Evolutionary conservation across 2,888 invertebrate species (phyloP).

Genomic region (Tiphia femorata): DNA sequence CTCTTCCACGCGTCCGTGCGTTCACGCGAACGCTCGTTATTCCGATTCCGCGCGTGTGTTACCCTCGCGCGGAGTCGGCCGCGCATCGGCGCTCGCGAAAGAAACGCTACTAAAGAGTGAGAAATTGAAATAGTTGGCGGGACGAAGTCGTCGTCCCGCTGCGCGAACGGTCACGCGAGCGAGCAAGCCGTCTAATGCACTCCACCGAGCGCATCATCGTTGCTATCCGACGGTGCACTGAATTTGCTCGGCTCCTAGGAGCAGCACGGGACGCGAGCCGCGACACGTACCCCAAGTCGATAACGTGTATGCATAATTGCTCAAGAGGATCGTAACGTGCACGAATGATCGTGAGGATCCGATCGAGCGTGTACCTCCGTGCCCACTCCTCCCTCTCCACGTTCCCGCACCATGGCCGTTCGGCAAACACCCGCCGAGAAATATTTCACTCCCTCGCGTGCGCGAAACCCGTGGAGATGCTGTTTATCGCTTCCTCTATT

Average conservation of each 20-base stretch:
- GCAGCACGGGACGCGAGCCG: too few relatives aligned
- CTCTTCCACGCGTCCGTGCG: not conserved
- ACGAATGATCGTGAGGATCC: not conserved
- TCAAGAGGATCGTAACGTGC: not conserved
- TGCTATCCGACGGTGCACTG: too few relatives aligned
- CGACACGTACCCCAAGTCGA: too few relatives aligned
- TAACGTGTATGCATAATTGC: not conserved
- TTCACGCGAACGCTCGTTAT: not conserved
- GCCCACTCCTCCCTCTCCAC: too few relatives aligned
- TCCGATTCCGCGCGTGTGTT: not conserved
- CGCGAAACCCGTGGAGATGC: constrained; percentile 14
- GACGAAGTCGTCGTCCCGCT: not conserved
- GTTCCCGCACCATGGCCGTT: too few relatives aligned
- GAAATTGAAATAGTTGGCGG: constrained; percentile 36
- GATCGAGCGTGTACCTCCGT: too few relatives aligned
- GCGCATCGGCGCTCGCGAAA: not conserved
- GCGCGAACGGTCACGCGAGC: too few relatives aligned
- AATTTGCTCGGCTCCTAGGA: too few relatives aligned
- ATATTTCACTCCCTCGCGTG: not conserved
- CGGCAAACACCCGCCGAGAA: not conserved
- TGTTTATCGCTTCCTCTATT: constrained; percentile 35
- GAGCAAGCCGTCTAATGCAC: too few relatives aligned
- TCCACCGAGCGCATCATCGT: too few relatives aligned
- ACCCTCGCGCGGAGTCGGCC: not conserved
- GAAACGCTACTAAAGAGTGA: constrained; percentile 18